Evolutionary conservation across 1,140 invertebrate genomes (phyloP).

Genomic region (Neoseiulus cucumeris): DNA sequence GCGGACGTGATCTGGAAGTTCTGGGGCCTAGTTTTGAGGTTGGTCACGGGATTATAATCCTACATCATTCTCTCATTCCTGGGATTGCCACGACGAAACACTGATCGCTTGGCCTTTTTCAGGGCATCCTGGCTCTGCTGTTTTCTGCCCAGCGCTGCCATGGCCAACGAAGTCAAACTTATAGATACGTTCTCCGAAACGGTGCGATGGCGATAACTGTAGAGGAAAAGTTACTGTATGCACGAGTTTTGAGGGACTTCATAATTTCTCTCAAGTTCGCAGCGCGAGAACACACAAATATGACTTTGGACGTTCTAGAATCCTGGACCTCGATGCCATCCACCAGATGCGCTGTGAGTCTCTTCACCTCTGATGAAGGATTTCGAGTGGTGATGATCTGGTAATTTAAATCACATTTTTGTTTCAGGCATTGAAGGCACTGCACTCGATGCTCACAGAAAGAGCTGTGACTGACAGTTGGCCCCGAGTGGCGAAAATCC

Average conservation of each 20-base stretch:
- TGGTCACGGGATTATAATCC: too few species aligned
- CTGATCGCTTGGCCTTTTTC: neutral
- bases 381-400: too few species aligned
- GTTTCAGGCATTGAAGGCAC: too few species aligned
- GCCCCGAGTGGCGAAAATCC: too few species aligned
- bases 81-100: too few species aligned
- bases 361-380: neutral
- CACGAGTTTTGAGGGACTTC: neutral
- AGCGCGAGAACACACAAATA: neutral
- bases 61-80: too few species aligned
- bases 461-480: too few species aligned
- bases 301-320: neutral
- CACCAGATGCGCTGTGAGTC: neutral
- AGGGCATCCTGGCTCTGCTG: neutral
- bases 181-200: neutral
- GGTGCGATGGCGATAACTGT: neutral
- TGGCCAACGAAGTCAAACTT: neutral
- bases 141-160: neutral
- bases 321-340: neutral
- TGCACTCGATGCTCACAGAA: too few species aligned
- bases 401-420: too few species aligned
- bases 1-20: too few species aligned
- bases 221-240: neutral
- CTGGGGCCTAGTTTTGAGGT: too few species aligned
- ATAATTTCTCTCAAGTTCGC: neutral